Evolutionary conservation across 2,113 vertebrate genomes (phyloP).

Genomic region (Crotalus viridis): DNA sequence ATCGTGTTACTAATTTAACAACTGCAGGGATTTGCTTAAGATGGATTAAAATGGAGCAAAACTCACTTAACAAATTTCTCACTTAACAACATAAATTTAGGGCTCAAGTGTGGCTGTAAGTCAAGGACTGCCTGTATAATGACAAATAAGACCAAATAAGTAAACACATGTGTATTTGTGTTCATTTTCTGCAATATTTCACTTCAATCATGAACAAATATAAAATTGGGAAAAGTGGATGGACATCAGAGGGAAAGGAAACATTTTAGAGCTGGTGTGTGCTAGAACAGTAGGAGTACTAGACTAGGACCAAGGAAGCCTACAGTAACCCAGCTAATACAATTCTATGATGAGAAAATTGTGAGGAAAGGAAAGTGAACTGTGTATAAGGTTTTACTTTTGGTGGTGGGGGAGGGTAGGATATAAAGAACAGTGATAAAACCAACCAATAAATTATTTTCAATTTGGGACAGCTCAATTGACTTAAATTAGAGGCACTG

Average conservation of each 20-base stretch:
- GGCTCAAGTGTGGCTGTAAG: too few relatives aligned
- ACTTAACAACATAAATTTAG: too few relatives aligned
- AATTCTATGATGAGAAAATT: not conserved
- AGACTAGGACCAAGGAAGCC: not conserved
- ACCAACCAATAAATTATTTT: not conserved
- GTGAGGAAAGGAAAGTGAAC: not conserved
- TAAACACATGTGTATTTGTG: not conserved
- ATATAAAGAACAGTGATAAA: not conserved
- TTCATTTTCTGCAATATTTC: not conserved
- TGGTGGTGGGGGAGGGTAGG: not conserved
- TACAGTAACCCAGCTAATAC: not conserved
- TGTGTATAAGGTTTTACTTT: not conserved
- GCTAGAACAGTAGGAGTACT: not conserved
- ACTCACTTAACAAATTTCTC: too few relatives aligned
- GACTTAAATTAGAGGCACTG: not conserved
- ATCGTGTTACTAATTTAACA: too few relatives aligned
- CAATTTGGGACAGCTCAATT: not conserved
- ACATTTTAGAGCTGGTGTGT: not conserved
- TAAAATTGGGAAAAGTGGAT: not conserved
- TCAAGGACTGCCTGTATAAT: slow-evolving; percentile 37
- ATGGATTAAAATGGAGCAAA: too few relatives aligned
- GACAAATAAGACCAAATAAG: not conserved
- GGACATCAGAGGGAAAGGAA: not conserved
- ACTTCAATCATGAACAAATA: not conserved
- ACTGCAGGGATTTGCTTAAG: too few relatives aligned